These are phyloP conservation scores for Xiphorhynchus elegans DNA, from an alignment of 2,113 vertebrate genomes.

Conservation along the genomic window DNA sequence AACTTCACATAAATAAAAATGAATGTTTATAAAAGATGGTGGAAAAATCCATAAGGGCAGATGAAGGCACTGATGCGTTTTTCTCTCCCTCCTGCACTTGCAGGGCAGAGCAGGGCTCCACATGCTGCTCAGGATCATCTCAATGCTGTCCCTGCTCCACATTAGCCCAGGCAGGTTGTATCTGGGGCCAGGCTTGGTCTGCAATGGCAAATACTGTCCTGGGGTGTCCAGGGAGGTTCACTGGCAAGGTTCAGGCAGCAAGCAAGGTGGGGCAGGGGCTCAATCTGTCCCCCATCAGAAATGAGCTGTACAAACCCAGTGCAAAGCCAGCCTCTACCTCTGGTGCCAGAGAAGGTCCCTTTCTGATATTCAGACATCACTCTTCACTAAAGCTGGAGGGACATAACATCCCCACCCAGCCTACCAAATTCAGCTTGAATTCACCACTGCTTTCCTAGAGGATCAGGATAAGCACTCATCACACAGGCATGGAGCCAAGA, in stretches of 20 bases:
- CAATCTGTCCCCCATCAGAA: neutral
- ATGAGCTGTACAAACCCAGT: neutral
- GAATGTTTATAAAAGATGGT: constrained; percentile 48
- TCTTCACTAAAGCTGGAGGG: neutral
- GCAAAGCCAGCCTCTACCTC: neutral
- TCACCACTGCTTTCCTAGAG: neutral
- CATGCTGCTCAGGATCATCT: neutral
- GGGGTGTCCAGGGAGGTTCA: neutral
- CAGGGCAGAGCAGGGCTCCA: neutral
- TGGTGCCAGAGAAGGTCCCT: neutral
- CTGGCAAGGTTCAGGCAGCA: neutral
- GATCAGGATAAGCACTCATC: neutral
- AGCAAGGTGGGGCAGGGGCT: neutral
- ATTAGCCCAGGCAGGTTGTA: neutral
- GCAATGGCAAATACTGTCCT: neutral
- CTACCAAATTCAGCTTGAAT: neutral
- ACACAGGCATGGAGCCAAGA: neutral
- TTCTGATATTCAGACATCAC: neutral
- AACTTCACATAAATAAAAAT: constrained; percentile 65
- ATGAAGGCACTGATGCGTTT: neutral
- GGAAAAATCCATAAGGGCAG: constrained; percentile 56
- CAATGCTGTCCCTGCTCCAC: rapidly evolving
- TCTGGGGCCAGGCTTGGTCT: neutral
- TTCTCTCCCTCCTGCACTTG: neutral
- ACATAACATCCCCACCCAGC: neutral